A percentile compares a stretch with the other conserved stretches of the same genome.
These are phyloP conservation scores for Poecile montanus DNA, from an alignment of 2,797 vertebrate species.

Conservation along the genomic window DNA sequence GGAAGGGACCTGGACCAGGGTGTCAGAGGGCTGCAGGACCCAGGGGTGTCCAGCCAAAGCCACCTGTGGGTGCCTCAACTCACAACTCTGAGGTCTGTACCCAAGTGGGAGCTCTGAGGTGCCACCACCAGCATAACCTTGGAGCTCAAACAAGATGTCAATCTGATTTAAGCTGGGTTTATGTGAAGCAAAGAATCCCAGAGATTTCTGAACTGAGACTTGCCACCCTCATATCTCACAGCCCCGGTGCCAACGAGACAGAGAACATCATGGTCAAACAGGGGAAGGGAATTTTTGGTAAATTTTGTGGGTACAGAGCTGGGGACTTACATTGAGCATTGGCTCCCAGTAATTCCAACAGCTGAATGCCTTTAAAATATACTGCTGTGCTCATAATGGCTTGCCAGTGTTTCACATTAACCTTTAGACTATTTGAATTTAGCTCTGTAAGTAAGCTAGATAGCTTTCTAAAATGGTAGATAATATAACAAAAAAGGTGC, in stretches of 20 bases:
- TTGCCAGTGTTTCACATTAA: slow-evolving; percentile 62
- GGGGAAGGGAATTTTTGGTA: background rate
- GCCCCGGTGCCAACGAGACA: background rate
- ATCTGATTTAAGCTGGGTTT: background rate
- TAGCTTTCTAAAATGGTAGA: slow-evolving; percentile 60
- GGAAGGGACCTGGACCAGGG: background rate
- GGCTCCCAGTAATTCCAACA: background rate
- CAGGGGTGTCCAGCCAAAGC: background rate
- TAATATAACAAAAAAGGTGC: slow-evolving; percentile 58
- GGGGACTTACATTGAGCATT: background rate
- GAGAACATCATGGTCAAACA: background rate
- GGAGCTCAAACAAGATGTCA: background rate
- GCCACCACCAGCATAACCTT: background rate
- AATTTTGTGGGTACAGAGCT: background rate
- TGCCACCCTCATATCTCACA: background rate
- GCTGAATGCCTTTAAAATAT: slow-evolving; percentile 51
- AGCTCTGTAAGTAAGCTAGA: slow-evolving; percentile 65
- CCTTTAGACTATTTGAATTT: slow-evolving; percentile 66
- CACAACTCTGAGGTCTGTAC: accelerated
- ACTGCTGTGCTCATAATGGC: slow-evolving; percentile 46
- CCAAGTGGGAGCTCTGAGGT: background rate
- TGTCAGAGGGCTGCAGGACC: background rate
- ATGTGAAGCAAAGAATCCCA: background rate
- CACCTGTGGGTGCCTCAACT: background rate
- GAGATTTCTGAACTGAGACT: background rate